phyloP scores from a whole-genome alignment of 1,140 invertebrate species.

The Bombus huntii region DNA sequence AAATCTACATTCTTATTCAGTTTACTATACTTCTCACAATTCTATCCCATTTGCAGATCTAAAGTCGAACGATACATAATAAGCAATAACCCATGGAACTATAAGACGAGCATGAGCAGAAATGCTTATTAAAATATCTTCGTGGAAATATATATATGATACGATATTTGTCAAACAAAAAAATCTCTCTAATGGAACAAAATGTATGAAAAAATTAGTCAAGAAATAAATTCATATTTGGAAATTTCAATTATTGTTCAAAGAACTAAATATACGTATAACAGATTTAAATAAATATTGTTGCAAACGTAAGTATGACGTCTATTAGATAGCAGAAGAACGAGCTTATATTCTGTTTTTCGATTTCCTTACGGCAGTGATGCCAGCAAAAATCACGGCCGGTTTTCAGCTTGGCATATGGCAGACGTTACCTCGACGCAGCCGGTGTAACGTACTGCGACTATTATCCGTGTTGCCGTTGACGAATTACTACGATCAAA shows the following conservation, averaged over 20 bases:
- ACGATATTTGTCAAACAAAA: too few species aligned
- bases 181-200: too few species aligned
- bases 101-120: not conserved
- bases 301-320: not conserved
- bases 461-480: constrained; percentile 55
- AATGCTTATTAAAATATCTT: not conserved
- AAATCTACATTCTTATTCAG: constrained; percentile 60
- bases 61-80: too few species aligned
- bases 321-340: not conserved
- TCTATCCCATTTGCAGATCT: not conserved
- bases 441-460: constrained; percentile 46
- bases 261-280: too few species aligned
- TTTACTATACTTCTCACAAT: constrained; percentile 34
- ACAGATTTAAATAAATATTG: too few species aligned
- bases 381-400: constrained; percentile 66
- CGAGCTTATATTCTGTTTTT: constrained; percentile 34
- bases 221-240: too few species aligned
- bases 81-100: not conserved
- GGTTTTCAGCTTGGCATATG: constrained; percentile 71
- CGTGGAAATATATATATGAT: not conserved
- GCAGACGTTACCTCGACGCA: constrained; percentile 71
- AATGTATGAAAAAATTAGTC: too few species aligned
- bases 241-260: too few species aligned
- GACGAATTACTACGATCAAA: constrained; percentile 36
- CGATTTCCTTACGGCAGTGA: constrained; percentile 23